Evolutionary conservation across 2,888 invertebrate species (phyloP), one percentile per base, ranked within the genome.

Genomic region (Neoaliturus tenellus): DNA sequence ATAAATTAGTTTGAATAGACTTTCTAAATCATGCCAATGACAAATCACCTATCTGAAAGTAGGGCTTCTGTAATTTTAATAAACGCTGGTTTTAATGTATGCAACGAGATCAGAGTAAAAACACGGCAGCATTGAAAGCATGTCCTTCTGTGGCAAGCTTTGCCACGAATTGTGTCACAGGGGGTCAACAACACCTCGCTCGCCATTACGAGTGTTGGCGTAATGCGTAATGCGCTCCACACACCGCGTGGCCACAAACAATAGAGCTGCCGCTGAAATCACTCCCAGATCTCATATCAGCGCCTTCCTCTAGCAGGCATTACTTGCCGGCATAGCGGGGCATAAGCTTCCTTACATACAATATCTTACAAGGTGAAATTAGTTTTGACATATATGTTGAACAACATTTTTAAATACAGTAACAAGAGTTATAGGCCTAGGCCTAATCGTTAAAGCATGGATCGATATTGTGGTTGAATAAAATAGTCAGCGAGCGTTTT

Each of bases 201-300:
- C 28, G 39, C 23, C 71, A 39, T 35, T 39, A 71, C 10, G 71
- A 71, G 23, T 28, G 75, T 10, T 75, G 48, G 44, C 75, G 75
- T 75, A 75, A 75, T 75, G n/a, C n/a, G n/a, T n/a, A n/a, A n/a
- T n/a, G n/a, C n/a, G n/a, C 48, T 75, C 75, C 75, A 48, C 75
- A n/a, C 44, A 28, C 39, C 44, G 17, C 44, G 8, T 39, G 39
- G 39, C 39, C 71, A 71, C 71, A 71, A 28, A 75, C 75, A 75
- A 75, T 75, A 41, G 75, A 23, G 28, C 48, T 44, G 75, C 44
- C 44, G 75, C 25, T 48, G 75, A 75, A 75, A 75, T 48, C 75
- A 48, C 28, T 48, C 6, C 12, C 28, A 75, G 44, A 75, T 75
- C 28, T 75, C 75, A 75, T 41, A 75, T 75, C 75, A 48, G 73